phyloP scores from a whole-genome alignment of 2,888 invertebrate species.

The Nymphalis polychloros region DNA sequence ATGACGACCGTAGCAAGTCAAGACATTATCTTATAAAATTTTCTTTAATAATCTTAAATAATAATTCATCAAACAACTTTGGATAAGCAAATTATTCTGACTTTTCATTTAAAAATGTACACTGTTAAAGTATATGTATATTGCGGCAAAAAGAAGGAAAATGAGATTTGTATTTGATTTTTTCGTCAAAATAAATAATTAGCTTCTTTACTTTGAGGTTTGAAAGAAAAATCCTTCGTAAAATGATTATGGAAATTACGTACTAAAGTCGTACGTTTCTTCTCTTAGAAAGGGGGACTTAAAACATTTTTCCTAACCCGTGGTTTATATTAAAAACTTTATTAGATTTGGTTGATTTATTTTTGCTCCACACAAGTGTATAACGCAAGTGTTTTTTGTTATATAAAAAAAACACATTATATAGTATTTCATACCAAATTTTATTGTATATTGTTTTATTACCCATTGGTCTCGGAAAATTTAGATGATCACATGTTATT shows the following conservation, averaged over 20 bases:
- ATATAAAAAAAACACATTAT: too few relatives aligned
- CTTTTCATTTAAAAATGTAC: too few relatives aligned
- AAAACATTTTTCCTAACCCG: slow-evolving; percentile 23
- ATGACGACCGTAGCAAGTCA: too few relatives aligned
- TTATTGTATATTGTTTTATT: too few relatives aligned
- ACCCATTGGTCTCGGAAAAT: too few relatives aligned
- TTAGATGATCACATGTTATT: too few relatives aligned
- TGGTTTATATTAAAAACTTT: slow-evolving; percentile 35
- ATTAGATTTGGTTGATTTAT: slow-evolving; percentile 26
- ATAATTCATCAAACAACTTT: too few relatives aligned
- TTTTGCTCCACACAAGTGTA: slow-evolving; percentile 18
- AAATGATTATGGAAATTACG: slow-evolving; percentile 38
- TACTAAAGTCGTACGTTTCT: slow-evolving; percentile 25
- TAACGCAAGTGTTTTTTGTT: background rate
- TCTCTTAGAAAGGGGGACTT: slow-evolving; percentile 22
- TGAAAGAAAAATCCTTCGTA: slow-evolving; percentile 38
- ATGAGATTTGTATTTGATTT: slow-evolving; percentile 30
- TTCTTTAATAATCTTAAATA: too few relatives aligned
- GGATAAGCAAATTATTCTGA: too few relatives aligned
- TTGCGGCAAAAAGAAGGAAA: slow-evolving; percentile 26
- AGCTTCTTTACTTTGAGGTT: slow-evolving; percentile 40
- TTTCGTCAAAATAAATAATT: slow-evolving; percentile 32
- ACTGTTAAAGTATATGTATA: slow-evolving; percentile 4
- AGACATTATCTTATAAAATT: too few relatives aligned
- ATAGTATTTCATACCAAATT: too few relatives aligned